Evolutionary conservation across 2,888 invertebrate species (phyloP), one percentile per base, ranked within the genome.

Genomic region (Synergus laeviventris): DNA sequence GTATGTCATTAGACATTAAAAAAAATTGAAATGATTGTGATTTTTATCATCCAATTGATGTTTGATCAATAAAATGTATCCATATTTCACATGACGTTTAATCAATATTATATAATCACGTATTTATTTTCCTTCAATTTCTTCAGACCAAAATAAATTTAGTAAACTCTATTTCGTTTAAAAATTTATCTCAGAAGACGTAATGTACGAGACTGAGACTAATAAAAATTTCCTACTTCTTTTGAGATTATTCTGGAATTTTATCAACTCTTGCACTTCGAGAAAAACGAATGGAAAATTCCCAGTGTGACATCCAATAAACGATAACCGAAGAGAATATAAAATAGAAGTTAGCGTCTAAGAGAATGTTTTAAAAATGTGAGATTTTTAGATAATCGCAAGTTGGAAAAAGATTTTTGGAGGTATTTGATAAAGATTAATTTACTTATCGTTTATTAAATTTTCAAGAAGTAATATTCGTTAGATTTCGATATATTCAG

Each of bases 1-100:
- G n/a, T 45, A 21, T 45, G 45, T 49, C 49, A 70, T 24, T 49
- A n/a, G 8, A 2, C 54, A 18, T 49, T 70, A 49, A 70, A 31
- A 70, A 70, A 12, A 7, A 54, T 70, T 45, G 31, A 70, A 70
- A 70, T 70, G 49, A 70, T 24, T 59, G 11, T 59, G 59, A 59
- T 56, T 21, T 18, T 2, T 21, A 21, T 56, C 59, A 14, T 24
- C 14, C 14, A 24, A 18, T 59, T 59, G 24, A 21, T 59, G 21
- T 24, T 59, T 24, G 24, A 24, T 24, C 24, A 24, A 11, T 3
- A 56, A 21, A 24, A 21, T 18, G 9, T 56, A 11, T 14, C 12
- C 12, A 59, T 12, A 59, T 18, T 59, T 59, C 14, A 59, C 1
- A 59, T 21, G 21, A 59, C 59, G 5, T 24, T 24, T 59, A 7